Percentiles rank a stretch among this genome's conserved stretches.
Evolutionary conservation across 2,113 vertebrate species (phyloP).

Genomic region (Piprites chloris): DNA sequence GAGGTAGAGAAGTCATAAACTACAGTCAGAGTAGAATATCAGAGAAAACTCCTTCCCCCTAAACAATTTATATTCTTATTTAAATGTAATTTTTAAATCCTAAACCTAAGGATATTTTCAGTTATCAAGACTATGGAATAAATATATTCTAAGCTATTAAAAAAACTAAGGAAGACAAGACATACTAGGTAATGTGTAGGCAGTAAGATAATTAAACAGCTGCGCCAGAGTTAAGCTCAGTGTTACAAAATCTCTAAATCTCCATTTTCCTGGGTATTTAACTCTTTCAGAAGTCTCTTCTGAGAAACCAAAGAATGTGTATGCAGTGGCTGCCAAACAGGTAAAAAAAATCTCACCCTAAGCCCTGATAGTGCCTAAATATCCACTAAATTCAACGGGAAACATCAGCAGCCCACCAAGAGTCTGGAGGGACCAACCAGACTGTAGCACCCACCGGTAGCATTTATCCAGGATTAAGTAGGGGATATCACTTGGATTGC

Average conservation of each 20-base stretch:
- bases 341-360: not conserved
- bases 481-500: not conserved
- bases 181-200: not conserved
- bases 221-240: not conserved
- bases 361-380: not conserved
- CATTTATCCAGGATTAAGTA: not conserved
- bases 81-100: not conserved
- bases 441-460: not conserved
- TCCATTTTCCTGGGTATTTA: not conserved
- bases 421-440: not conserved
- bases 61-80: not conserved
- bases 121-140: not conserved
- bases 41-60: not conserved
- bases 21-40: not conserved
- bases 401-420: not conserved
- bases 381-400: not conserved
- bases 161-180: not conserved
- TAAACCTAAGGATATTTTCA: not conserved
- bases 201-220: not conserved
- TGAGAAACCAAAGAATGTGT: not conserved
- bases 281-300: not conserved
- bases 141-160: not conserved
- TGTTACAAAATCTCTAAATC: not conserved
- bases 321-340: not conserved
- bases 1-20: slow-evolving; percentile 6